Evolutionary conservation across 2,113 vertebrate genomes (phyloP).

Genomic region (Nerophis lumbriciformis): DNA sequence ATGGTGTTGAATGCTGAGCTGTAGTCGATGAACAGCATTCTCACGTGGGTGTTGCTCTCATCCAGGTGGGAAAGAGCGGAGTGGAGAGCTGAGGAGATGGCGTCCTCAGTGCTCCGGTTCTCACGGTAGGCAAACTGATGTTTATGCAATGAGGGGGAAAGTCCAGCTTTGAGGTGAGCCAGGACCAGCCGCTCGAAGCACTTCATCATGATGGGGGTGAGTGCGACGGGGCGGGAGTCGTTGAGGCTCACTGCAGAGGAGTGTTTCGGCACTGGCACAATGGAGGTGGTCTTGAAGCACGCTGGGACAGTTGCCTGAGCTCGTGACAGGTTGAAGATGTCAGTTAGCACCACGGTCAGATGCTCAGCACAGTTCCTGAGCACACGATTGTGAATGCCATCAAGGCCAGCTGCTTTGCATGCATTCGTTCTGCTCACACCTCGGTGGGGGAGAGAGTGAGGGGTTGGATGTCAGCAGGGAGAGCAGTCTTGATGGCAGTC

Average conservation of each 20-base stretch:
- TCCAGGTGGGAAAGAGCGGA: neutral
- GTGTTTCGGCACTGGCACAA: neutral
- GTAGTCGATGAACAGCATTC: neutral
- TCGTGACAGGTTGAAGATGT: constrained; percentile 3
- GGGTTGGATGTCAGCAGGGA: no score
- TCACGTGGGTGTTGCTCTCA: neutral
- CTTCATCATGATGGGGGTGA: neutral
- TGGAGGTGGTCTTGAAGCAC: constrained; percentile 1
- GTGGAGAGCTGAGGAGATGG: neutral
- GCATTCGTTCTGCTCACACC: neutral
- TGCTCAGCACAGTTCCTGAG: neutral
- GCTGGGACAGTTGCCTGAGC: neutral
- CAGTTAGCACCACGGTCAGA: neutral
- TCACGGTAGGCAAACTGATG: no score
- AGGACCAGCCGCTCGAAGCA: neutral
- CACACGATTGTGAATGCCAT: neutral
- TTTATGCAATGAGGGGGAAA: no score
- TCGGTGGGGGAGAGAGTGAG: no score
- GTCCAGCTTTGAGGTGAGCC: no score
- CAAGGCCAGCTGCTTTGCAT: constrained; percentile 1
- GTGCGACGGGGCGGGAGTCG: neutral
- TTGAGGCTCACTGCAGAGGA: neutral
- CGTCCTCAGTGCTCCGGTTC: neutral
- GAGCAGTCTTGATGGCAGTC: no score
- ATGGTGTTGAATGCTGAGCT: constrained; percentile 1